Conservation (phyloP, 1,140 invertebrate genomes). For the Apis laboriosa region DNA sequence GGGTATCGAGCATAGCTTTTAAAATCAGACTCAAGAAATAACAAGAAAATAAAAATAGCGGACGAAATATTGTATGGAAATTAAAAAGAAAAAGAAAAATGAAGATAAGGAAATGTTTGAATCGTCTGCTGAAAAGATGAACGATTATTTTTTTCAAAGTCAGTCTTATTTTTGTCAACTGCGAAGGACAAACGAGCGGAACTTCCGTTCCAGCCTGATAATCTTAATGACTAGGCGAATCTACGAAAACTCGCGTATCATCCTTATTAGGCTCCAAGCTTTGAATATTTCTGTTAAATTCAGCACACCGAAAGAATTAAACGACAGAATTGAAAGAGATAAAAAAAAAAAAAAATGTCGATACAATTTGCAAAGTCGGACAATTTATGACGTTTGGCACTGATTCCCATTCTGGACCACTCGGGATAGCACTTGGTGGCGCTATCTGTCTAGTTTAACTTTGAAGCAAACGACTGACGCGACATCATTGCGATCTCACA, state of each 20-base stretch:
- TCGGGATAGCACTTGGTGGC: neutral
- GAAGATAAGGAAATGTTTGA: too few species aligned
- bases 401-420: constrained; percentile 38
- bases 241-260: constrained; percentile 24
- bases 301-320: constrained; percentile 9
- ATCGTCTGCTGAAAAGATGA: too few species aligned
- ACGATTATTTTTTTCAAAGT: neutral
- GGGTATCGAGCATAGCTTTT: neutral
- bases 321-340: neutral
- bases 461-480: too few species aligned
- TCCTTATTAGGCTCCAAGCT: neutral
- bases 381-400: constrained; percentile 41
- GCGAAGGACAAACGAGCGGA: neutral
- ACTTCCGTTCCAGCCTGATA: constrained; percentile 19
- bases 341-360: neutral
- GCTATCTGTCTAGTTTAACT: neutral
- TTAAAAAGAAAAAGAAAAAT: too few species aligned
- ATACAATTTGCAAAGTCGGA: constrained; percentile 31
- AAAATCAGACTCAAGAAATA: neutral
- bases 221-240: constrained; percentile 7
- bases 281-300: neutral
- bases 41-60: neutral
- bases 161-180: neutral
- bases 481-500: too few species aligned
- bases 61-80: neutral